Evolutionary conservation across 1,140 invertebrate genomes (phyloP), one percentile per base, ranked within the genome.

Genomic region (Cardiocondyla obscurior): DNA sequence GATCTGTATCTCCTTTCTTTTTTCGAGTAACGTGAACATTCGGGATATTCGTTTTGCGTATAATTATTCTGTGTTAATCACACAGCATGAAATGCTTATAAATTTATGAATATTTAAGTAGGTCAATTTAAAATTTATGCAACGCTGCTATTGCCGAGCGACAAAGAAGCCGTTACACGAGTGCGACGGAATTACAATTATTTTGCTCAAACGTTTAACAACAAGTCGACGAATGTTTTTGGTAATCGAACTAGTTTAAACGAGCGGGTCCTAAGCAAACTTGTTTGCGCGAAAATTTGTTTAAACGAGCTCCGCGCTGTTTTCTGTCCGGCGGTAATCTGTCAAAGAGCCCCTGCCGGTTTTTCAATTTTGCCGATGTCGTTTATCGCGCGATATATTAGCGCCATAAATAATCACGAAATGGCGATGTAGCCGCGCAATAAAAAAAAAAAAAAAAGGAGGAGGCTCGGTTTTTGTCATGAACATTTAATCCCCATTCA

Each of bases 341-440:
- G 33, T 60, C 62, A 79, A 69, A 83, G 53, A n/a, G 12, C 42
- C 51, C 22, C 51, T 53, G 39, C 64, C 65, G 33, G 57, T 72
- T 72, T 81, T 84, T 81, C 65, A 84, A 84, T 81, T 84, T 64
- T 36, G 19, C 25, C 28, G 33, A 51, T 70, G 33, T 79, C 55
- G 36, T 69, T 67, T 81, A 84, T 84, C 42, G 55, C 12, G 33
- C 60, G 19, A 65, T 77, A 83, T 57, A 81, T 69, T 42, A n/a
- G 46, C 36, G 6, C 65, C 58, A 84, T 84, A 84, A 84, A 84
- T 81, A 84, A 84, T 81, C 82, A 72, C 53, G 39, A 70, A 62
- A 62, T 30, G 60, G n/a, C 46, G 25, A 36, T 14, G 53, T 25
- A 36, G 3, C 25, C 57, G 51, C 28, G 44, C 62, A 53, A 72